These are phyloP conservation scores for Oscheius sp. DNA, from an alignment of 2,888 invertebrate species.

Conservation along the genomic window DNA sequence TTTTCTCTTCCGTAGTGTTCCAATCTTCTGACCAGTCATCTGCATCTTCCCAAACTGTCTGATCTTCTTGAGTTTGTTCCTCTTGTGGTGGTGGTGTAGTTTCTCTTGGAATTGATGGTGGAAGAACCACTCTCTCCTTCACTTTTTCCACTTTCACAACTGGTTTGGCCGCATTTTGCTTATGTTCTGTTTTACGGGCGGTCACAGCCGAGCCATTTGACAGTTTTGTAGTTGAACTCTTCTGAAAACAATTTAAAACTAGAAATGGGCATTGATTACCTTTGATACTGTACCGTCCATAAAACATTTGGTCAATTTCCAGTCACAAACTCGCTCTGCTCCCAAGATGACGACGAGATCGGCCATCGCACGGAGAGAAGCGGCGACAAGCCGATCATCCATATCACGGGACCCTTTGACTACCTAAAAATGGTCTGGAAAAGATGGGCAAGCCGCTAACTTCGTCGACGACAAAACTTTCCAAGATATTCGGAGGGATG, in stretches of 20 bases:
- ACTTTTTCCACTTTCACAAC: background rate
- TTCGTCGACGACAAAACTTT: slow-evolving; percentile 30
- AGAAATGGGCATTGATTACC: background rate
- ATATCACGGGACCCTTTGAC: slow-evolving; percentile 14
- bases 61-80: background rate
- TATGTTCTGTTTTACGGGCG: too few relatives aligned
- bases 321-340: slow-evolving; percentile 22
- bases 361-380: slow-evolving; percentile 34
- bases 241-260: background rate
- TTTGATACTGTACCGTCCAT: background rate
- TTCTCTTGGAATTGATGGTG: background rate
- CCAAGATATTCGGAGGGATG: slow-evolving; percentile 21
- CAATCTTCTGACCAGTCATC: slow-evolving; percentile 28
- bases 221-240: background rate
- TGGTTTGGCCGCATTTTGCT: background rate
- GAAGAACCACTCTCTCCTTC: background rate
- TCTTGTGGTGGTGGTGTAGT: background rate
- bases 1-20: slow-evolving; percentile 5
- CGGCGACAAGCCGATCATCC: slow-evolving; percentile 33
- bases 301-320: slow-evolving; percentile 29
- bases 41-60: slow-evolving; percentile 15
- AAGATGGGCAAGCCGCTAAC: background rate
- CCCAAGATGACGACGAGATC: slow-evolving; percentile 25
- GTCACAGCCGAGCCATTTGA: background rate
- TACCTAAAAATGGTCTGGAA: background rate